Evolutionary conservation across 2,888 invertebrate species (phyloP), one percentile per base, ranked within the genome.

Genomic region (Automeris io): DNA sequence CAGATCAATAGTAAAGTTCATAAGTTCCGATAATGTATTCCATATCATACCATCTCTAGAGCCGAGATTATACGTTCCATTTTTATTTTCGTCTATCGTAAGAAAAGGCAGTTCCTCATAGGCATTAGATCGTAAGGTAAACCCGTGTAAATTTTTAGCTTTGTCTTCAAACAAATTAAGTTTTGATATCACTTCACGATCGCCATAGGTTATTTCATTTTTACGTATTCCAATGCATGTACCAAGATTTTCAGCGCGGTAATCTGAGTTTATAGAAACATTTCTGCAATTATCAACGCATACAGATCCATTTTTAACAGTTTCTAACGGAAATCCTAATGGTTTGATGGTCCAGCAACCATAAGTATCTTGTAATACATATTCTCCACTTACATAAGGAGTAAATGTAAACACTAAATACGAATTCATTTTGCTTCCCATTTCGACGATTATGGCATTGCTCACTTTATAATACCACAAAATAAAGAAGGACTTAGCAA

Each of bases 1-100:
- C 0, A 82, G 40, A 43, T 81, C 74, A 5, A 83, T 62, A 5
- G 58, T 65, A 37, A 83, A 85, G 42, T 85, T 86, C 62, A 85
- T 67, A 1, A 67, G 50, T 29, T 69, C 41, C 0, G 76, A 48
- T 42, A 81, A 57, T 2, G 65, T 62, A 6, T 57, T 75, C 85
- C 86, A 86, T 11, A 85, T 53, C 12, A 43, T 52, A 2, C 82
- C 86, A 46, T 86, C 85, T 54, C 86, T 63, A 12, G 57, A 43
- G 22, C 47, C 38, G 5, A 82, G 43, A 1, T 51, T 57, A 34
- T 61, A 75, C 0, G 54, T 65, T 6, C 70, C 72, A 41, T 78
- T 57, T 3, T 43, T 51, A 2, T 61, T 35, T 13, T 61, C 54
- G 1, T 43, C 44, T 31, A 82, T 61, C 2, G 42, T 21, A 13